Conservation (phyloP, 2,113 vertebrate species). For the Cyprinodon tularosa region DNA sequence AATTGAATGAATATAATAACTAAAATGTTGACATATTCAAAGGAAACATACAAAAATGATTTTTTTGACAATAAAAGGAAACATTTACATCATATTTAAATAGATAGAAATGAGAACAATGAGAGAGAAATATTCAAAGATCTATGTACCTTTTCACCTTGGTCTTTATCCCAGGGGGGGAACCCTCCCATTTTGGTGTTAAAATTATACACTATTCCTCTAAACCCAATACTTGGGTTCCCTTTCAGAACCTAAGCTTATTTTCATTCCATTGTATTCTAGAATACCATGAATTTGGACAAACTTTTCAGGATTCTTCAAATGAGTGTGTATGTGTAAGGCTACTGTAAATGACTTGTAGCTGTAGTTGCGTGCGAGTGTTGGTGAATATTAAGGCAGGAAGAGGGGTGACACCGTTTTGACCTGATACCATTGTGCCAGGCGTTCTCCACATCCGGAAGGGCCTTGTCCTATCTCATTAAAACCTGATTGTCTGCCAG, state of each 20-base stretch:
- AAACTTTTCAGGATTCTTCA: neutral
- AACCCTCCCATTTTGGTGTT: neutral
- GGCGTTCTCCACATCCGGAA: constrained; percentile 63
- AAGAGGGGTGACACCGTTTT: constrained; percentile 51
- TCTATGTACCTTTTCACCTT: too few species aligned
- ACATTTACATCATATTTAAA: too few species aligned
- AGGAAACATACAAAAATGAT: too few species aligned
- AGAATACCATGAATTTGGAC: neutral
- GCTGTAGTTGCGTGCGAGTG: constrained; percentile 48
- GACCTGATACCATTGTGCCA: constrained; percentile 56
- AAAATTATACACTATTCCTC: neutral
- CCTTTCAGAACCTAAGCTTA: neutral
- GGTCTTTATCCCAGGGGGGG: too few species aligned
- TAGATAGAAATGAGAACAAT: too few species aligned
- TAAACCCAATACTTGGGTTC: neutral
- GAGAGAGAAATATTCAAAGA: too few species aligned
- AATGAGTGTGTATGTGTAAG: constrained; percentile 2
- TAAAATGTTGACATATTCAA: too few species aligned
- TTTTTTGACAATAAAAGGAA: too few species aligned
- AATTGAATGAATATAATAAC: too few species aligned
- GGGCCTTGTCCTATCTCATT: constrained; percentile 70
- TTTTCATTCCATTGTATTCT: neutral
- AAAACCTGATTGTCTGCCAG: constrained; percentile 62
- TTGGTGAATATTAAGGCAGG: constrained; percentile 46
- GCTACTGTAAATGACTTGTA: constrained; percentile 22